Conservation (phyloP, 1,140 invertebrate genomes). For the Episyrphus balteatus region DNA sequence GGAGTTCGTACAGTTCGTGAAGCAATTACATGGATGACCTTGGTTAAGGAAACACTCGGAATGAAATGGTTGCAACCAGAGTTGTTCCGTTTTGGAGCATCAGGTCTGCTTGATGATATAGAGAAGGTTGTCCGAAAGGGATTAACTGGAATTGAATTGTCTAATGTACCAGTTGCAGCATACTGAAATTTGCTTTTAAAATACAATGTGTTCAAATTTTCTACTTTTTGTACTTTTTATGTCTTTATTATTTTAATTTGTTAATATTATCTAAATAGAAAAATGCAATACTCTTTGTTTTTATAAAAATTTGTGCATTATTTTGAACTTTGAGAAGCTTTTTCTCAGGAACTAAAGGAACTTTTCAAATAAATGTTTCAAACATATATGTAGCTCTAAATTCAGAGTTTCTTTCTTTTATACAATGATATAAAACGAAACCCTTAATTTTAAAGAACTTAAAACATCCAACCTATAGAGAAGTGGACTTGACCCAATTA, state of each 20-base stretch:
- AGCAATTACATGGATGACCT: conserved; percentile 73
- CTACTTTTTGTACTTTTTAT: not conserved
- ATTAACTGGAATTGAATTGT: not conserved
- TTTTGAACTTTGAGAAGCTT: no score
- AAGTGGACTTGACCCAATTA: no score
- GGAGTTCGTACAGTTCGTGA: conserved; percentile 83
- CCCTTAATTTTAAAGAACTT: no score
- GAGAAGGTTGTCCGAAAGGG: conserved; percentile 18
- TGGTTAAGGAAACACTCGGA: conserved; percentile 80
- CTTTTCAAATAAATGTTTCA: no score
- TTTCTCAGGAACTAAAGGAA: no score
- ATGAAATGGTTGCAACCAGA: conserved; percentile 71
- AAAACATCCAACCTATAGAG: no score
- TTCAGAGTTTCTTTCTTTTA: no score
- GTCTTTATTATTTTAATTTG: not conserved
- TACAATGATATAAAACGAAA: no score
- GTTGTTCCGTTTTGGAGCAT: conserved; percentile 91
- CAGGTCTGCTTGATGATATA: conserved; percentile 73
- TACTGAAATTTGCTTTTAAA: conserved; percentile 1
- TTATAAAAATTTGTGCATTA: not conserved
- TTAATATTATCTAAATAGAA: not conserved
- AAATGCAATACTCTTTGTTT: not conserved
- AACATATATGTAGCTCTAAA: no score
- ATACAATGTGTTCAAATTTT: not conserved
- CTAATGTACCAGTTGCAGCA: not conserved